Evolutionary conservation across 2,888 invertebrate genomes (phyloP).

Genomic region (Didymodactylos carnosus): DNA sequence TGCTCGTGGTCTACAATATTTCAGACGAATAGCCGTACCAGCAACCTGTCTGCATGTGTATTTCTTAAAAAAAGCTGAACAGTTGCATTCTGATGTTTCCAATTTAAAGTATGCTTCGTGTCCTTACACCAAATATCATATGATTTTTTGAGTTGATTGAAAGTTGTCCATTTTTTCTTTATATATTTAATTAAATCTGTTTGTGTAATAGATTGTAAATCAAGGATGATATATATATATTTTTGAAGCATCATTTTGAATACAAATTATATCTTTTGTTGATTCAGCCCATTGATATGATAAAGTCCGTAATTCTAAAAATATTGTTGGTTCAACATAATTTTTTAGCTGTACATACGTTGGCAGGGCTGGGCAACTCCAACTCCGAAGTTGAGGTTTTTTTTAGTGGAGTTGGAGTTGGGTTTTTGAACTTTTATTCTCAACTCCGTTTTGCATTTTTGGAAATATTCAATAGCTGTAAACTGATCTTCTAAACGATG

Average conservation of each 20-base stretch:
- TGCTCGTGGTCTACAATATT: neutral
- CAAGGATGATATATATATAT: neutral
- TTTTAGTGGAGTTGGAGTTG: too few species aligned
- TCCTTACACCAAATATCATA: neutral
- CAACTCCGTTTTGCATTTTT: too few species aligned
- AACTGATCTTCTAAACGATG: too few species aligned
- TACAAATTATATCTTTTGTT: neutral
- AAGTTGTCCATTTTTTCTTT: neutral
- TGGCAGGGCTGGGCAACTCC: too few species aligned
- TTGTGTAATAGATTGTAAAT: neutral
- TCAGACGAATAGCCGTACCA: neutral
- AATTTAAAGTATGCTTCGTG: neutral
- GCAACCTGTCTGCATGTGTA: slow-evolving; percentile 1
- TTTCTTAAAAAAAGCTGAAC: neutral
- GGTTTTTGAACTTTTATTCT: too few species aligned
- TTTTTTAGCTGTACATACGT: too few species aligned
- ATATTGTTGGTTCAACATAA: too few species aligned
- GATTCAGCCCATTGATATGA: neutral
- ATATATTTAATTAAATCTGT: neutral
- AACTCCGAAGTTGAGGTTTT: too few species aligned
- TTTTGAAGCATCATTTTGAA: neutral
- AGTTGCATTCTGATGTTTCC: neutral
- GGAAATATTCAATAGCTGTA: too few species aligned
- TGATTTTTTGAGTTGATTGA: neutral
- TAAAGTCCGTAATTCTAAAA: neutral